Percentiles rank a stretch among this genome's conserved stretches.
Evolutionary conservation across 2,113 vertebrate species (phyloP).

Genomic region (Cepphus grylle): DNA sequence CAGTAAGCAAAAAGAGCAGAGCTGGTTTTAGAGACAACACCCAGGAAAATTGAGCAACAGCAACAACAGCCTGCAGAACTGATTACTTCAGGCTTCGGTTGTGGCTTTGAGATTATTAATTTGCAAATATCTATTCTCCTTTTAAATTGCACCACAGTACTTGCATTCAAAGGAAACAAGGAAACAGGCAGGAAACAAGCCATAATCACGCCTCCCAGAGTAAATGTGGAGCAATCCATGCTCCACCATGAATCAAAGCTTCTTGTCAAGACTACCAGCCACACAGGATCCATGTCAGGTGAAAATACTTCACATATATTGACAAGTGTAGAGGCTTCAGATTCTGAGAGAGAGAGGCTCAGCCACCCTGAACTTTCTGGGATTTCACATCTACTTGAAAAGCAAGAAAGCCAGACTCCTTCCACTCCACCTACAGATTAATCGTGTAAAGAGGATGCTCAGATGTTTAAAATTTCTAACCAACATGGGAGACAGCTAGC

Average conservation of each 20-base stretch:
- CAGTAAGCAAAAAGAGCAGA: background rate
- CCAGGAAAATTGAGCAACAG: background rate
- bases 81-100: background rate
- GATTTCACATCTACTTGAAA: background rate
- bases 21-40: background rate
- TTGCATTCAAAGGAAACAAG: background rate
- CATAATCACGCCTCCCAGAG: background rate
- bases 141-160: background rate
- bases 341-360: background rate
- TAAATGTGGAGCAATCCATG: background rate
- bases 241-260: background rate
- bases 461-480: background rate
- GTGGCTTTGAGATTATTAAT: background rate
- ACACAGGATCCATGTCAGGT: background rate
- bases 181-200: background rate
- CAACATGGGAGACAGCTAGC: background rate
- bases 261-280: background rate
- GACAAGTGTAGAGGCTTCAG: background rate
- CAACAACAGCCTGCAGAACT: background rate
- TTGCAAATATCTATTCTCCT: background rate
- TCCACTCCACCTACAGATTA: background rate
- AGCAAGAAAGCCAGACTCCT: background rate
- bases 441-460: background rate
- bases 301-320: background rate
- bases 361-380: fast-evolving